Evolutionary conservation across 2,113 vertebrate genomes (phyloP), one percentile per base, ranked within the genome.

Genomic region (Aptenodytes forsteri): DNA sequence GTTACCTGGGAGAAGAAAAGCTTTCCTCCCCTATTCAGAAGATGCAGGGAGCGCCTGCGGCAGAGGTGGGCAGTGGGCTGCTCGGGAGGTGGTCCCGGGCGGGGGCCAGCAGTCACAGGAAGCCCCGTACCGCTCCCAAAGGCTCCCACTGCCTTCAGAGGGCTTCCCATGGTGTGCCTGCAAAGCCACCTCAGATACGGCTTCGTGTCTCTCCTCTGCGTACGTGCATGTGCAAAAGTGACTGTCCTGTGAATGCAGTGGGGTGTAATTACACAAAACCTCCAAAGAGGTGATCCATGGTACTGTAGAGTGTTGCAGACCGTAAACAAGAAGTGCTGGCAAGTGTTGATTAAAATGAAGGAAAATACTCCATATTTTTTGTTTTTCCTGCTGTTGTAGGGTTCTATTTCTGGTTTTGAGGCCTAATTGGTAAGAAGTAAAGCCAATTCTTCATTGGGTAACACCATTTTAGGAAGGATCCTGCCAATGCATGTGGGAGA

Each of bases 161-260:
- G 34, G 38, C 49, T 50, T 69, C 49, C 69, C 34, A 1, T 2
- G 16, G 42, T 3, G 7, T 16, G 3, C 29, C 76, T 26, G 54
- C 55, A 46, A 4, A 38, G 27, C 44, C 46, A 8, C 7, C 44
- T 19, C 15, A 0, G 23, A 4, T 11, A 9, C 5, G 0, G 36
- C 27, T 18, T 9, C 7, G 1, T 16, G 16, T 73, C 64, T 34
- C 29, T 49, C 20, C 5, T 13, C 7, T 10, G 6, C 15, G 0
- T 11, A 5, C 2, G 1, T 11, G 17, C 38, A 3, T 2, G 0
- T 46, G 56, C 62, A 40, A 7, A 5, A 50, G 52, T 36, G 56
- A 10, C 10, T n/a, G 3, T 46, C 40, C 29, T 9, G 4, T 2
- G 12, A 2, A 1, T n/a, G 17, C 38, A 3, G 1, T 2, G 26